Percentiles rank a stretch among this genome's conserved stretches.
Conservation (phyloP, 53 echinoderm and acorn worm species). For the Holothuria leucospilota region DNA sequence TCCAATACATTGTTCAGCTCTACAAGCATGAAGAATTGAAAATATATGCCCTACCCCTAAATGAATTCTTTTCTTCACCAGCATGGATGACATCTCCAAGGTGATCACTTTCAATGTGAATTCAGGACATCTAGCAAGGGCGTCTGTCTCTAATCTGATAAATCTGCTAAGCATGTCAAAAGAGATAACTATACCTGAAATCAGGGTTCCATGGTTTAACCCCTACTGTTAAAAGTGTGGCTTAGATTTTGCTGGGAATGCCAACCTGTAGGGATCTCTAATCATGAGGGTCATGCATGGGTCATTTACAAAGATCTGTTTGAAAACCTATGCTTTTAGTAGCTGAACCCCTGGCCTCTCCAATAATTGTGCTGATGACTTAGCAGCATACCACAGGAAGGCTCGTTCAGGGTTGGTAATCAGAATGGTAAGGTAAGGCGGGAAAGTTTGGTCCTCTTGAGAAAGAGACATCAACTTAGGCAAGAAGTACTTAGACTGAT, state of each 20-base stretch:
- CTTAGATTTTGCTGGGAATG: slow-evolving; percentile 3
- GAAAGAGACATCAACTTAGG: too few species aligned
- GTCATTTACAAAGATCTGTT: slow-evolving; percentile 25
- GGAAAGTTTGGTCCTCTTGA: neutral
- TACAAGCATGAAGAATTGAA: too few species aligned
- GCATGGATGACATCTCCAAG: too few species aligned
- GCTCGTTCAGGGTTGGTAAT: slow-evolving; percentile 6
- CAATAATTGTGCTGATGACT: neutral
- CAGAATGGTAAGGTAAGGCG: neutral
- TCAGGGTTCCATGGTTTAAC: neutral
- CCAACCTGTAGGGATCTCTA: neutral
- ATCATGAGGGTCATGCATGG: slow-evolving; percentile 18
- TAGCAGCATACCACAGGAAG: slow-evolving; percentile 11
- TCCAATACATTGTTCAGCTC: too few species aligned
- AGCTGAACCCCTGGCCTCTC: neutral
- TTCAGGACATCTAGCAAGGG: too few species aligned
- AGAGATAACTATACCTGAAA: too few species aligned
- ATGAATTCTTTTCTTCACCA: too few species aligned
- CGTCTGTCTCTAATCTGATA: slow-evolving; percentile 8
- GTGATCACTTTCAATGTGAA: too few species aligned
- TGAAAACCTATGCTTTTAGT: neutral
- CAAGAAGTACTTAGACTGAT: too few species aligned
- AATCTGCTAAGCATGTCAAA: too few species aligned
- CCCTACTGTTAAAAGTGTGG: slow-evolving; percentile 29
- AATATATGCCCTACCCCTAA: too few species aligned